Conservation (phyloP, 2,797 vertebrate species). For the Nannoperca obscura region DNA sequence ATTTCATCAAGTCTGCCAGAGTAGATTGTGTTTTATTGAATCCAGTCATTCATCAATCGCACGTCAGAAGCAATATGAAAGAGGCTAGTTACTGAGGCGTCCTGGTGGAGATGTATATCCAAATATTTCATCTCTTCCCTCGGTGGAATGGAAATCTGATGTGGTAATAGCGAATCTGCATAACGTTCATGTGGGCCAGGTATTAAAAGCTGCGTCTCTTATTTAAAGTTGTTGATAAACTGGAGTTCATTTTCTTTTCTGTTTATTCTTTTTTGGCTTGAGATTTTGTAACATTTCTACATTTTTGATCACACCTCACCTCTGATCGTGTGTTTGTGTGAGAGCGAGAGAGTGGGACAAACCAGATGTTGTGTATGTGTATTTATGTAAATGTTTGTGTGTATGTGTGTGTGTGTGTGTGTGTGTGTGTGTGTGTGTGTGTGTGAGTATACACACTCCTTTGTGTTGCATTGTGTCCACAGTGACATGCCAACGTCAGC, state of each 20-base stretch:
- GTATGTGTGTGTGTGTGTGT: too few relatives aligned
- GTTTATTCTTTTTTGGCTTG: background rate
- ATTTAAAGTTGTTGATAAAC: conserved; percentile 30
- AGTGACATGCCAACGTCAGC: conserved; percentile 69
- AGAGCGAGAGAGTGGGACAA: background rate
- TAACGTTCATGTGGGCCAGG: conserved; percentile 37
- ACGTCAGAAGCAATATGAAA: conserved; percentile 68
- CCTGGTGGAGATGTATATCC: conserved; percentile 50
- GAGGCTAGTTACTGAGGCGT: conserved; percentile 49
- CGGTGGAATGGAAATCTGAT: conserved; percentile 38
- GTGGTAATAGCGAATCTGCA: conserved; percentile 60
- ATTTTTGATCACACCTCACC: conserved; percentile 33
- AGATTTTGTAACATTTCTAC: conserved; percentile 6
- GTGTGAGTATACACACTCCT: conserved; percentile 10
- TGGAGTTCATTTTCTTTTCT: conserved; percentile 7
- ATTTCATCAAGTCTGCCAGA: conserved; percentile 62
- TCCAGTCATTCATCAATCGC: conserved; percentile 64
- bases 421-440: conserved; percentile 20
- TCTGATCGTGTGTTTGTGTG: conserved; percentile 24
- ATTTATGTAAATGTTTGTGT: conserved; percentile 28
- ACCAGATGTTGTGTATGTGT: conserved; percentile 12
- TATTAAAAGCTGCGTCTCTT: conserved; percentile 43
- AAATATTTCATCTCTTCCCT: conserved; percentile 52
- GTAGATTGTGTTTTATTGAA: conserved; percentile 64
- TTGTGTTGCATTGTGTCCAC: conserved; percentile 56